phyloP scores from a whole-genome alignment of 2,888 invertebrate species.

The Dinocampus coccinellae region DNA sequence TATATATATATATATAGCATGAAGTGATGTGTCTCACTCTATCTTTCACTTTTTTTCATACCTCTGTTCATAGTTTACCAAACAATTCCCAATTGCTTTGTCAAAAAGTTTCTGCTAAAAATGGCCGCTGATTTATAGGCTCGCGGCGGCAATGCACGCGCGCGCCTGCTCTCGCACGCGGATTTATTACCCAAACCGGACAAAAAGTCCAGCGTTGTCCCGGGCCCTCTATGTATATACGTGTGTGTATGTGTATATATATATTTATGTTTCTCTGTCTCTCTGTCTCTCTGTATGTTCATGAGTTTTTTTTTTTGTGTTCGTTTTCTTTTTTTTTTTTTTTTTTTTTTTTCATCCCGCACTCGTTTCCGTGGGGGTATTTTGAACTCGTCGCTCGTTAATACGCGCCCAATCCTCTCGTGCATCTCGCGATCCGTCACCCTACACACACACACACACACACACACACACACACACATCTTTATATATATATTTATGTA shows the following conservation, averaged over 20 bases:
- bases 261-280: no score
- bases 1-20: no score
- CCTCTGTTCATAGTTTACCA: constrained; percentile 57
- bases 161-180: constrained; percentile 37
- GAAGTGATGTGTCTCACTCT: not conserved
- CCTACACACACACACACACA: not conserved
- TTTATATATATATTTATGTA: constrained; percentile 1
- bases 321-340: no score
- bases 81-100: constrained; percentile 66
- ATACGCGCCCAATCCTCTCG: constrained; percentile 50
- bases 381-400: constrained; percentile 59
- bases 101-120: constrained; percentile 65
- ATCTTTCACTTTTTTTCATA: not conserved
- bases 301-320: no score
- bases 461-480: not conserved
- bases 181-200: constrained; percentile 54
- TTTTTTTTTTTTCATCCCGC: not conserved
- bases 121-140: constrained; percentile 61
- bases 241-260: not conserved
- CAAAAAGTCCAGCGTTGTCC: constrained; percentile 46
- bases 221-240: constrained; percentile 33
- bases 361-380: constrained; percentile 45
- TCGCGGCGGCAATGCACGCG: constrained; percentile 16
- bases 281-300: no score
- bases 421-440: constrained; percentile 11